Conservation (phyloP, 2,888 invertebrate genomes). For the Conchocele bisecta region DNA sequence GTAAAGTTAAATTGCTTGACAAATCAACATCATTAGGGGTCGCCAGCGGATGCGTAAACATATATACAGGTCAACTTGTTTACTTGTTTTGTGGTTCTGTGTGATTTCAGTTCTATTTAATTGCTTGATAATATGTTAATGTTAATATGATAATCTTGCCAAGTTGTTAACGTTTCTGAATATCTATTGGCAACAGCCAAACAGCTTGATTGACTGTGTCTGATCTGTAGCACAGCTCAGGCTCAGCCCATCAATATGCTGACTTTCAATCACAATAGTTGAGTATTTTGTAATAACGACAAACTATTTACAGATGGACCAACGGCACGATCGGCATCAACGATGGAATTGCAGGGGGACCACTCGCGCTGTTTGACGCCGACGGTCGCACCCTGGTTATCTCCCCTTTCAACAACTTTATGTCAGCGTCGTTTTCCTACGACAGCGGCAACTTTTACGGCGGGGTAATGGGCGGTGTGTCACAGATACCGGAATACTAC, state of each 20-base stretch:
- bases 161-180: no score
- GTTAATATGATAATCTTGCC: no score
- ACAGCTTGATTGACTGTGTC: no score
- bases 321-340: conserved; percentile 22
- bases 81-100: no score
- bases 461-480: conserved; percentile 74
- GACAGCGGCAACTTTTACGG: conserved; percentile 60
- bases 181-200: background rate
- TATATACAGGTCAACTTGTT: no score
- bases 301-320: conserved; percentile 8
- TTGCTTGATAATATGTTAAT: no score
- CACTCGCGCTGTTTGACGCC: conserved; percentile 65
- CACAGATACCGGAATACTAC: conserved; percentile 42
- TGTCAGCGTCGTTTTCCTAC: conserved; percentile 60
- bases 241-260: background rate
- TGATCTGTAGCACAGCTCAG: background rate
- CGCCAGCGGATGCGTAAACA: no score
- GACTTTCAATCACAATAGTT: conserved; percentile 17
- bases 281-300: no score
- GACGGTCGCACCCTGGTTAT: conserved; percentile 62
- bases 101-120: no score
- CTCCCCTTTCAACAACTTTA: conserved; percentile 66
- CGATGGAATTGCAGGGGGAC: conserved; percentile 68
- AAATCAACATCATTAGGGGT: no score
- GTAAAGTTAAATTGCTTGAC: no score